phyloP scores from a whole-genome alignment of 2,888 invertebrate genomes.

The Callimorpha dominula region DNA sequence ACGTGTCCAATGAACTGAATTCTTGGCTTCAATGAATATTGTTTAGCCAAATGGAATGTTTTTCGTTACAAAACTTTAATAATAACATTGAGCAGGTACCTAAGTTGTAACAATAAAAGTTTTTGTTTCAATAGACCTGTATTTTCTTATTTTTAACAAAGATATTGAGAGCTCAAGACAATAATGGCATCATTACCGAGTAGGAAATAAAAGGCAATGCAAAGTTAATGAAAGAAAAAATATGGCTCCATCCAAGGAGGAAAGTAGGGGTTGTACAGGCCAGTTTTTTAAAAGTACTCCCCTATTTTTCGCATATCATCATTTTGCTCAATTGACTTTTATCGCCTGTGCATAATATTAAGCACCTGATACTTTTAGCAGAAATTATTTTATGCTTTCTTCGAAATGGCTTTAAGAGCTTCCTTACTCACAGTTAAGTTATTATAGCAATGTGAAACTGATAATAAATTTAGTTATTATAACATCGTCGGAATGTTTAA shows the following conservation, averaged over 20 bases:
- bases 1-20: too few relatives aligned
- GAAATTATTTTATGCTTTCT: not conserved
- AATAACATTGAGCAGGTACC: too few relatives aligned
- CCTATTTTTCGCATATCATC: constrained; percentile 23
- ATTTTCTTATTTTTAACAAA: not conserved
- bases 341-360: constrained; percentile 16
- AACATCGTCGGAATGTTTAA: not conserved
- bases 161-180: not conserved
- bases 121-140: not conserved
- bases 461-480: not conserved
- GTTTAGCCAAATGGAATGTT: not conserved
- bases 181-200: constrained; percentile 2
- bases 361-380: constrained; percentile 15
- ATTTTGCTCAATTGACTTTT: constrained; percentile 21
- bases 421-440: not conserved
- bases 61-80: not conserved
- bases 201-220: constrained; percentile 5
- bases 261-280: constrained; percentile 1
- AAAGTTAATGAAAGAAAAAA: constrained; percentile 19
- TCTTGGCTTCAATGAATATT: too few relatives aligned
- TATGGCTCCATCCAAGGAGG: not conserved
- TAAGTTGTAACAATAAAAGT: not conserved
- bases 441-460: too few relatives aligned
- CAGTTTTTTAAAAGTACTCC: constrained; percentile 13
- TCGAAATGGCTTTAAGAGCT: not conserved